Conservation (phyloP, 2,888 invertebrate species). For the Tipula vernalis region DNA sequence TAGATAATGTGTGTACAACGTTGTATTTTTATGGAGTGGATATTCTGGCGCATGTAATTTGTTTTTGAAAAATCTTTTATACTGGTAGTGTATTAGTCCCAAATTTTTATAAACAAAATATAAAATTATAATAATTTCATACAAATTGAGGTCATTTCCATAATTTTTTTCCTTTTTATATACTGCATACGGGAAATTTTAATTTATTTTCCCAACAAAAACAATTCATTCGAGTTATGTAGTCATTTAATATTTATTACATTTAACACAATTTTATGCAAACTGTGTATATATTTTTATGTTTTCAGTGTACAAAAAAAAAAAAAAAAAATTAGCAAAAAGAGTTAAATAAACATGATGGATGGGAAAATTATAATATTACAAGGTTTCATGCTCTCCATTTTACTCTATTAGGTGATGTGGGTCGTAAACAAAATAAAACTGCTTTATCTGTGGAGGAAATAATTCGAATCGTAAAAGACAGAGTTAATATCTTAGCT, state of each 20-base stretch:
- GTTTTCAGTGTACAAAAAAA: not conserved
- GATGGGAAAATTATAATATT: not conserved
- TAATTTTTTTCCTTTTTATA: not conserved
- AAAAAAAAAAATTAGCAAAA: not conserved
- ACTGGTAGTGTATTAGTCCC: not conserved
- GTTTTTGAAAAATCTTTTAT: not conserved
- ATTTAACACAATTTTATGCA: not conserved
- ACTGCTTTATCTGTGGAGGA: too few species aligned
- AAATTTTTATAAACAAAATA: not conserved
- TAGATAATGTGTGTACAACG: not conserved
- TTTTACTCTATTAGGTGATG: not conserved
- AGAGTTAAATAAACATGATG: not conserved
- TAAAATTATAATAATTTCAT: not conserved
- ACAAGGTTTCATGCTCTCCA: not conserved
- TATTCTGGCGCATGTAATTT: not conserved
- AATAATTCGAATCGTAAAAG: too few species aligned
- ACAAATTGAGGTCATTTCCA: not conserved
- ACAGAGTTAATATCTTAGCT: too few species aligned
- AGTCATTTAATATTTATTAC: not conserved
- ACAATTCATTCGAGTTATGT: not conserved
- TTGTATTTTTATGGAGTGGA: not conserved
- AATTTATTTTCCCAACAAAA: not conserved
- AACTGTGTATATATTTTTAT: not conserved
- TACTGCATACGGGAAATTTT: not conserved
- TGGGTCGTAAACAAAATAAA: not conserved